Conservation (phyloP, 2,888 invertebrate genomes). For the Drosophila rellima region DNA sequence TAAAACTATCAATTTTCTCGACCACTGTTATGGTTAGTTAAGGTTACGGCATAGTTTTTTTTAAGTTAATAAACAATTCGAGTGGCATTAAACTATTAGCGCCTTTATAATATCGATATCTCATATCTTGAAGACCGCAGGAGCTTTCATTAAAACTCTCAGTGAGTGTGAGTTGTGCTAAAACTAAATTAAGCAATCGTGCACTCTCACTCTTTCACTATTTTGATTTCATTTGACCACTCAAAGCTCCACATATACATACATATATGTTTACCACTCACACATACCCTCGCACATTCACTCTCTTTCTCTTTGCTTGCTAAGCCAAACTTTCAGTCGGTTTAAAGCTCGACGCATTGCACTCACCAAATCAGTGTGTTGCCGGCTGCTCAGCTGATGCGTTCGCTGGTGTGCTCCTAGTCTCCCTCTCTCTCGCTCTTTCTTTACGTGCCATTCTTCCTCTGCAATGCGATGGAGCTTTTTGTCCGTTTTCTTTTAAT, state of each 20-base stretch:
- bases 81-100: background rate
- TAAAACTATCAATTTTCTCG: background rate
- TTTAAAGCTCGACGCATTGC: constrained; percentile 14
- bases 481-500: constrained; percentile 66
- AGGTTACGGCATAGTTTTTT: constrained; percentile 36
- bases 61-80: constrained; percentile 9
- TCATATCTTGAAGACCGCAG: background rate
- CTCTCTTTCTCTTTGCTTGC: background rate
- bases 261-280: background rate
- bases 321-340: constrained; percentile 13
- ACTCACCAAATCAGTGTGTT: constrained; percentile 20
- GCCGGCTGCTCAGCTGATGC: background rate
- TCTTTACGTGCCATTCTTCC: background rate
- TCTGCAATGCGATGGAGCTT: constrained; percentile 69
- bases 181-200: constrained; percentile 4
- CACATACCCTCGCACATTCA: background rate
- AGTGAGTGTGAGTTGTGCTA: constrained; percentile 8
- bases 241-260: constrained; percentile 3
- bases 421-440: background rate
- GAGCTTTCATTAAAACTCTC: constrained; percentile 6
- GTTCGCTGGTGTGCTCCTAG: background rate
- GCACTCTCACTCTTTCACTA: background rate
- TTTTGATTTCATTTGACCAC: background rate
- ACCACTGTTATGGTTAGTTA: constrained; percentile 29
- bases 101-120: background rate